Percentiles rank a stretch among this genome's conserved stretches.
phyloP scores from a whole-genome alignment of 2,888 invertebrate species.

The Hirtodrosophila trivittata region DNA sequence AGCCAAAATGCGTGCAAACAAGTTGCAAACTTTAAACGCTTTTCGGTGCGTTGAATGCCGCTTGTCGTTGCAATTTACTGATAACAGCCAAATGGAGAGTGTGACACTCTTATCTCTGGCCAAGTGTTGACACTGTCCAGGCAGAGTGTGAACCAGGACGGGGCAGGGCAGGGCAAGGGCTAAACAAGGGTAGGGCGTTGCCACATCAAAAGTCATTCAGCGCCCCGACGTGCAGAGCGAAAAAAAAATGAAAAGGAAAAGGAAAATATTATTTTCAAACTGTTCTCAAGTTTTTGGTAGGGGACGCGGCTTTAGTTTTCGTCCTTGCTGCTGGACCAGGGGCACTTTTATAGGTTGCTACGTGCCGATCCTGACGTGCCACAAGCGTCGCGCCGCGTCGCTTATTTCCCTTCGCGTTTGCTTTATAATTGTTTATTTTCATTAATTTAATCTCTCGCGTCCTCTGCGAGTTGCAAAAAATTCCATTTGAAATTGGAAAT shows the following conservation, averaged over 20 bases:
- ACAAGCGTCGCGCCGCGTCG: conserved; percentile 1
- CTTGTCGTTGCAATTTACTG: conserved; percentile 52
- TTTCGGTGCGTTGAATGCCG: conserved; percentile 32
- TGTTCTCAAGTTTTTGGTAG: too few species aligned
- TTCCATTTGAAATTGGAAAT: conserved; percentile 52
- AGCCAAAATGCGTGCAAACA: conserved; percentile 40
- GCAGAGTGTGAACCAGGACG: too few species aligned
- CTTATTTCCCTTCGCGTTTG: conserved; percentile 44
- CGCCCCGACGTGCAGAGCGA: too few species aligned
- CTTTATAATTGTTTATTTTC: conserved; percentile 49
- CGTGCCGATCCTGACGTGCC: conserved; percentile 18
- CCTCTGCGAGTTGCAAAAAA: conserved; percentile 40
- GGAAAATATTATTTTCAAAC: too few species aligned
- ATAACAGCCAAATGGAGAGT: conserved; percentile 26
- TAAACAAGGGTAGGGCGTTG: too few species aligned
- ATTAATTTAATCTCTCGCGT: conserved; percentile 36
- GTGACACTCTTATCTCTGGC: conserved; percentile 5
- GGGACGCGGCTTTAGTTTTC: too few species aligned
- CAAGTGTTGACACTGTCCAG: too few species aligned
- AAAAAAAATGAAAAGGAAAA: too few species aligned
- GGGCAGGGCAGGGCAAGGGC: too few species aligned
- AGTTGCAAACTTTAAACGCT: conserved; percentile 42
- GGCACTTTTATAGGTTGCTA: background rate
- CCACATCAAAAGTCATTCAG: too few species aligned
- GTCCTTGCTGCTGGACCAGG: too few species aligned